Evolutionary conservation across 1,140 invertebrate genomes (phyloP).

Genomic region (Trypoxylus dichotomus): DNA sequence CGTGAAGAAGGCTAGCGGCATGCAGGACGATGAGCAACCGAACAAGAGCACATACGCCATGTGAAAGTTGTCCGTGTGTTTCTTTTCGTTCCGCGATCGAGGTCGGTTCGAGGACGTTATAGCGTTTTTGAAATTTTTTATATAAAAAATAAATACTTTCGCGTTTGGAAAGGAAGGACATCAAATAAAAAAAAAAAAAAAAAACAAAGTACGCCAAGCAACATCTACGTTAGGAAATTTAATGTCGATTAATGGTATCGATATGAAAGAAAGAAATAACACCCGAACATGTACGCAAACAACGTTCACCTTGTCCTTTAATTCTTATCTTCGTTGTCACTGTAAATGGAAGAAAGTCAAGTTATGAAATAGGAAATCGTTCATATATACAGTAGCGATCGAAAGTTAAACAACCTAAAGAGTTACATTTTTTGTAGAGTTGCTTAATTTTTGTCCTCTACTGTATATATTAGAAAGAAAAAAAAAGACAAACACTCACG

Average conservation of each 20-base stretch:
- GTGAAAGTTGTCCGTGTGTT: slow-evolving; percentile 38
- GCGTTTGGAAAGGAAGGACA: background rate
- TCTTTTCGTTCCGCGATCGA: background rate
- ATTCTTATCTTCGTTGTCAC: background rate
- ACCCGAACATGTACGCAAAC: background rate
- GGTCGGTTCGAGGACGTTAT: background rate
- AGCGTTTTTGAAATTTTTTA: too few species aligned
- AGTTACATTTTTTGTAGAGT: too few species aligned
- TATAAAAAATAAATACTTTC: background rate
- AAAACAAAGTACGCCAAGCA: background rate
- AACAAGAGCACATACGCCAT: slow-evolving; percentile 59
- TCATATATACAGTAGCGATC: too few species aligned
- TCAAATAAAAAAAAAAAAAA: background rate
- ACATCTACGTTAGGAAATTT: background rate
- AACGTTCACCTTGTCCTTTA: background rate
- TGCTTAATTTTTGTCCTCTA: background rate
- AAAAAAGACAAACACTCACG: background rate
- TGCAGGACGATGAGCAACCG: slow-evolving; percentile 65
- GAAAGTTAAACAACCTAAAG: too few species aligned
- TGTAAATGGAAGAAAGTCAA: background rate
- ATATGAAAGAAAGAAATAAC: background rate
- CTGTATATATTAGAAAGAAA: background rate
- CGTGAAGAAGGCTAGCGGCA: slow-evolving; percentile 71
- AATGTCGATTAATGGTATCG: background rate
- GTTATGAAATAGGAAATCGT: background rate